Base-by-base conservation (phyloP, 1,140 invertebrate species). In the Ganaspis sp. region DNA sequence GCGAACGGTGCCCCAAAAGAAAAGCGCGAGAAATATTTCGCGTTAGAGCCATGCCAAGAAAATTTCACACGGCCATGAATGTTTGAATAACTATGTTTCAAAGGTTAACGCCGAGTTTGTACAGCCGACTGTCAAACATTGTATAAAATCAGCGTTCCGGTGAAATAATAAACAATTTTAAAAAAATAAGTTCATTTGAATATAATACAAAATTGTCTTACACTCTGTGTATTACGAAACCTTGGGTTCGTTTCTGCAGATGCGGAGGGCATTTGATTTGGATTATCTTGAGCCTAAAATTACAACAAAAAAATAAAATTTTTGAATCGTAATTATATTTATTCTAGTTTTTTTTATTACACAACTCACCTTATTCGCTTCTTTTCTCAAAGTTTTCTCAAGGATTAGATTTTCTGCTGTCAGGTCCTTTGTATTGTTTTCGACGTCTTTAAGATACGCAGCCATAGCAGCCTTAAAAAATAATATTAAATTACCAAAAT, bases 361-460 rank as follows among this genome's bases (percentile, higher is more conserved):
- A 11, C 21, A 1, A 76, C 74, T 69, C 17, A 81, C 80, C 69
- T 76, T 81, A 1, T 73, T 34, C 34, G 79, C 58, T 83, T 64
- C n/a, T 23, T 8, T 26, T 29, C 69, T 82, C 1, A 81, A 85
- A 26, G 73, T 69, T 73, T 90, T 90, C 42, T 89, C 83, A 17
- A 85, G 79, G 17, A 92, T 87, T 21, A 91, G 85, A 8, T 75
- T 81, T 72, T 92, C 83, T 9, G 94, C 94, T 5, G 95, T 96
- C 81, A 96, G 92, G 87, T 97, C 96, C 29, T 92, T 92, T 64
- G 92, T 92, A 83, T 95, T 94, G 80, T 92, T 93, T 84, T 94
- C 93, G 9, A 96, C 91, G 89, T 97, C 96, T 87, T 95, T 96
- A 69, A 95, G 88, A 84, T 97, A 97, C 0, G 96, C 95, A 84